Evolutionary conservation across 2,888 invertebrate genomes (phyloP).

Genomic region (Microctonus brassicae): DNA sequence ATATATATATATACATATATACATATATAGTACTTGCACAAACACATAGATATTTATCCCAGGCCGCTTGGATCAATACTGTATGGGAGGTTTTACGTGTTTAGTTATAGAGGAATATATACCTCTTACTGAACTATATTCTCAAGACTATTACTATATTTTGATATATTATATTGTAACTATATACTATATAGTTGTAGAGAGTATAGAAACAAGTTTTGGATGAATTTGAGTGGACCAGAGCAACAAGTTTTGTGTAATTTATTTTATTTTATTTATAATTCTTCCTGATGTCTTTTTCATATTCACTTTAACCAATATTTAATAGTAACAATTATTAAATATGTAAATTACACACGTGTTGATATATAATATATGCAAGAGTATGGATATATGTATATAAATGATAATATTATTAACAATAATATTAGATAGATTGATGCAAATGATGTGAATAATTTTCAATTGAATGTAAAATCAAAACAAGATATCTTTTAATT

Average conservation of each 20-base stretch:
- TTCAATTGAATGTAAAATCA: too few species aligned
- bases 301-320: not conserved
- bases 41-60: not conserved
- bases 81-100: conserved; percentile 25
- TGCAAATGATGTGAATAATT: not conserved
- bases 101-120: not conserved
- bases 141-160: not conserved
- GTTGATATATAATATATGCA: not conserved
- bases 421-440: not conserved
- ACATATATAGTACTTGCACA: too few species aligned
- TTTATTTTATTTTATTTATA: not conserved
- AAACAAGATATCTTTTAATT: too few species aligned
- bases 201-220: not conserved
- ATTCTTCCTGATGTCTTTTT: not conserved
- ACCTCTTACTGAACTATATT: not conserved
- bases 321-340: not conserved
- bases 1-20: not conserved
- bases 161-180: not conserved
- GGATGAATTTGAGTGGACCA: not conserved
- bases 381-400: not conserved
- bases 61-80: conserved; percentile 37
- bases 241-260: conserved; percentile 10
- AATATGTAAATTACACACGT: conserved; percentile 9
- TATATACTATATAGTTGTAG: not conserved
- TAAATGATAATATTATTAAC: not conserved